phyloP scores from a whole-genome alignment of 1,140 invertebrate species.

The Drosophila ohnishii region DNA sequence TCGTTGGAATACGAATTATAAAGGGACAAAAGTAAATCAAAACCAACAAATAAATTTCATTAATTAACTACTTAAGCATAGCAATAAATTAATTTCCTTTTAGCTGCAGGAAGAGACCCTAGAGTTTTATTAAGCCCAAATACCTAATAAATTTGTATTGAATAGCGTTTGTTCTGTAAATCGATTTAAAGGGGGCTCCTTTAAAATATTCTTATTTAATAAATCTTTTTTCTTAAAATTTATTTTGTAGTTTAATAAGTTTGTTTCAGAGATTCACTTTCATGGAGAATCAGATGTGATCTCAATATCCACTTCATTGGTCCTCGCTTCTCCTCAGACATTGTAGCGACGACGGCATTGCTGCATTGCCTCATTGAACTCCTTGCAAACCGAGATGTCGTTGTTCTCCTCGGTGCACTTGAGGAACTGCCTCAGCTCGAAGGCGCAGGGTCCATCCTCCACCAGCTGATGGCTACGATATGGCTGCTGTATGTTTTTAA shows the following conservation, averaged over 20 bases:
- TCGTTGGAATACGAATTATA: not conserved
- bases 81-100: not conserved
- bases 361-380: slow-evolving; percentile 95
- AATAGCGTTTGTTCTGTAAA: not conserved
- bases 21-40: slow-evolving; percentile 2
- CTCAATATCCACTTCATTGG: not conserved
- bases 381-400: slow-evolving; percentile 92
- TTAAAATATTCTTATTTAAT: not conserved
- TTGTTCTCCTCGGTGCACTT: slow-evolving; percentile 92
- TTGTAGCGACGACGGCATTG: slow-evolving; percentile 88
- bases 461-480: slow-evolving; percentile 83
- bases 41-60: not conserved
- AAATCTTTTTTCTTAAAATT: not conserved
- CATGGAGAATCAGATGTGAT: not conserved
- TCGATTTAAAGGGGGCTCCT: accelerated
- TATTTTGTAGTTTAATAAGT: not conserved
- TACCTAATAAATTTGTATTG: not conserved
- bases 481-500: slow-evolving; percentile 53
- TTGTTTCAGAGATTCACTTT: not conserved
- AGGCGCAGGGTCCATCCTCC: slow-evolving; percentile 88
- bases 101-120: too few relatives aligned
- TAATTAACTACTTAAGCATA: not conserved
- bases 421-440: slow-evolving; percentile 93
- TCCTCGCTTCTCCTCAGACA: slow-evolving; percentile 20
- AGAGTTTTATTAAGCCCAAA: not conserved